These are phyloP conservation scores for Nephila pilipes DNA, from an alignment of 1,140 invertebrate genomes.

Conservation along the genomic window DNA sequence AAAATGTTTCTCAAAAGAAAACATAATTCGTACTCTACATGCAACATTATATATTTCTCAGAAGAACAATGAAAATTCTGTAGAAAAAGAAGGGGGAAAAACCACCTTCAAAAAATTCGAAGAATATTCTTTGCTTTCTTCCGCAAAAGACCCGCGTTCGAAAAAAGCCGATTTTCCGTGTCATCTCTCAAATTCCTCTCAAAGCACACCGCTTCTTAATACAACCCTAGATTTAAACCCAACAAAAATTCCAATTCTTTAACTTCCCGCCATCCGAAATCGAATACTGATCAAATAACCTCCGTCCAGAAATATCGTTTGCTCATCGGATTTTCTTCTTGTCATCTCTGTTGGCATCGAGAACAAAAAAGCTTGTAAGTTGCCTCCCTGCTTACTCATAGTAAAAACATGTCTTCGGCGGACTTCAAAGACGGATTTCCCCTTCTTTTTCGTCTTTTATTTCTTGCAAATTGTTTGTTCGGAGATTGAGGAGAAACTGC, in stretches of 20 bases:
- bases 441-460: not conserved
- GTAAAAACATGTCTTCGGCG: slow-evolving; percentile 34
- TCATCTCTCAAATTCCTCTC: not conserved
- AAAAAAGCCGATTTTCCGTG: not conserved
- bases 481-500: slow-evolving; percentile 19
- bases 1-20: no score
- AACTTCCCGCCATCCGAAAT: slow-evolving; percentile 3
- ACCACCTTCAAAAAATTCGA: not conserved
- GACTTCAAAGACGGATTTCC: not conserved
- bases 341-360: not conserved
- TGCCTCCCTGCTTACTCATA: not conserved
- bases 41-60: no score
- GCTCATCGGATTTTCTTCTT: slow-evolving; percentile 19
- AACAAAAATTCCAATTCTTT: not conserved
- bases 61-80: no score
- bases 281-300: slow-evolving; percentile 4
- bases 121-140: not conserved
- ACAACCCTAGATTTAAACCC: not conserved
- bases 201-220: not conserved
- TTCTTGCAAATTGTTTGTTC: slow-evolving; percentile 5
- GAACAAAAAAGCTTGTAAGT: slow-evolving; percentile 17
- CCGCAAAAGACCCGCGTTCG: not conserved
- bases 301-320: not conserved
- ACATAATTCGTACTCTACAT: no score
- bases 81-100: no score